Conservation (phyloP, 2,113 vertebrate species). For the Pollimyrus isidori region DNA sequence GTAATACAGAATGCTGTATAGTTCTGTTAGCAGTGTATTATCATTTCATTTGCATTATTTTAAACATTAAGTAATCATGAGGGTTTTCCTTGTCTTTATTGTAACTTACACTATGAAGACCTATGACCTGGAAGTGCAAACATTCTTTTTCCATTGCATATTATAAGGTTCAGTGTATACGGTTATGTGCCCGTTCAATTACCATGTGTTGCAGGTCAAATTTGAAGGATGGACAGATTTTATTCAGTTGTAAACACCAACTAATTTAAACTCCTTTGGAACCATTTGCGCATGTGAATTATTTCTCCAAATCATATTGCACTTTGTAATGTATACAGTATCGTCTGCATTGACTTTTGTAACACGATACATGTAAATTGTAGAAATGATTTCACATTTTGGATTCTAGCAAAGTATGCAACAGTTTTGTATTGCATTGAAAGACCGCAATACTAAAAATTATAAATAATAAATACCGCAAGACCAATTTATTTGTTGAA, state of each 20-base stretch:
- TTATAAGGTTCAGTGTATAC: not conserved
- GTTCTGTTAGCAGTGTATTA: not conserved
- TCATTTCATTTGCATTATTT: not conserved
- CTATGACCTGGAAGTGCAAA: not conserved
- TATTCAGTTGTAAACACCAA: not conserved
- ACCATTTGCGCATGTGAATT: not conserved
- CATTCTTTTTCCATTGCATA: not conserved
- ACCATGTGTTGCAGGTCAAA: not conserved
- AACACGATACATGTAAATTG: not conserved
- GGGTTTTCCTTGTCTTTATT: not conserved
- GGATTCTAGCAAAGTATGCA: not conserved
- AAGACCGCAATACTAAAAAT: not conserved
- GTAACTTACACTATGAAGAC: not conserved
- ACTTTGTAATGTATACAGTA: not conserved
- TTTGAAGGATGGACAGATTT: not conserved
- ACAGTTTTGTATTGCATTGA: not conserved
- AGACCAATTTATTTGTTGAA: not conserved
- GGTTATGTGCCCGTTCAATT: not conserved
- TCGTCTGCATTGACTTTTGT: not conserved
- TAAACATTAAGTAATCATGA: not conserved
- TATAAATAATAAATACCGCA: not conserved
- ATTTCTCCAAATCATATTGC: not conserved
- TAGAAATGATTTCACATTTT: not conserved
- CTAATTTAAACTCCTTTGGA: not conserved
- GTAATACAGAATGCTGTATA: not conserved